Evolutionary conservation across 2,113 vertebrate genomes (phyloP), one percentile per base, ranked within the genome.

Genomic region (Takifugu bimaculatus): DNA sequence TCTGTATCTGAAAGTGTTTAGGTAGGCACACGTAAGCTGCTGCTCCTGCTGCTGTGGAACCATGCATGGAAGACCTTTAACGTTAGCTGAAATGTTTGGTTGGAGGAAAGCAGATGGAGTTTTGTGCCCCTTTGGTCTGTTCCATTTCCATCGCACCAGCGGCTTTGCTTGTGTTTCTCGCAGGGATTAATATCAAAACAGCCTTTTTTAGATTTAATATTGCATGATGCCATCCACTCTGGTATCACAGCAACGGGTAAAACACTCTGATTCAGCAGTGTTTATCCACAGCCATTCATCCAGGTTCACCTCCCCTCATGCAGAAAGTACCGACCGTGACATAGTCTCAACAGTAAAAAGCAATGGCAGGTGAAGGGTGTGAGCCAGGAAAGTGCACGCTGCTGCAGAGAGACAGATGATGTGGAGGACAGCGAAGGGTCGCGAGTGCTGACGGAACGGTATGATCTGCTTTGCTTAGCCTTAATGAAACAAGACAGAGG

Each of bases 401-500:
- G 57, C 55, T 56, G 42, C 61, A n/a, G 5, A 20, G 53, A 65
- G 39, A 50, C 54, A 63, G 62, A 27, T 13, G 27, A 71, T 50
- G 74, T 59, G 62, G 65, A 66, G 63, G 54, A 73, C 54, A 49
- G 70, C 52, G 68, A 82, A 69, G 57, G 63, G 53, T 75, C 13
- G 3, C 32, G 72, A 70, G 65, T 79, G 80, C 69, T 83, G 71
- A 83, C 73, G 77, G 63, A 77, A 77, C 42, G 57, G 57, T 77
- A 56, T 57, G 79, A 83, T 85, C 79, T 81, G 80, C 71, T 72
- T 80, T 65, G 48, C 60, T 63, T 73, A 77, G 63, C 68, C 29
- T 85, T 78, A 77, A 83, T 76, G 64, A 77, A 80, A 83, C 76
- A 70, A 83, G 77, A 78, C 79, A 68, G 51, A 65, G 71, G 77